A percentile compares a stretch with the other conserved stretches of the same genome.
Evolutionary conservation across 2,888 invertebrate species (phyloP).

Genomic region (Hypselothyrea guttata): DNA sequence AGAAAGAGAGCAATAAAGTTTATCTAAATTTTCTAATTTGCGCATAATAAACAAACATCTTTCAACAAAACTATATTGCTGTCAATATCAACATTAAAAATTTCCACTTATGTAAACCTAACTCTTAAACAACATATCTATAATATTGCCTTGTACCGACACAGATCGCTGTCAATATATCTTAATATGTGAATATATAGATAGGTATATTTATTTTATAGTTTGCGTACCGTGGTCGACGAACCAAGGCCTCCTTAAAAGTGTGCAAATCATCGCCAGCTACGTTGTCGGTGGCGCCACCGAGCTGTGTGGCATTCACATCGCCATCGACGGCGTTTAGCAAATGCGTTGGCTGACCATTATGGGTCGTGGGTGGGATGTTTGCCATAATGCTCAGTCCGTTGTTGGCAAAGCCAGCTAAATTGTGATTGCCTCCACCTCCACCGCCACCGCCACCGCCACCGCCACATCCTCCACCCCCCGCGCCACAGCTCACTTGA

Average conservation of each 20-base stretch:
- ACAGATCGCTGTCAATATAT: no score
- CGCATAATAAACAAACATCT: no score
- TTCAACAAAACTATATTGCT: no score
- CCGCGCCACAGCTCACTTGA: constrained; percentile 5
- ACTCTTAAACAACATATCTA: no score
- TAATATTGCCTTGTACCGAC: no score
- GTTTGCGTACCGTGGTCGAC: constrained; percentile 81
- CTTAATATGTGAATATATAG: no score
- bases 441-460: constrained; percentile 9
- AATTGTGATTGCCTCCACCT: constrained; percentile 22
- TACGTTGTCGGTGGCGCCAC: constrained; percentile 20
- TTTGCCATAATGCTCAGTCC: constrained; percentile 44
- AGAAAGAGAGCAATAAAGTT: no score
- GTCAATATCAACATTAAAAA: no score
- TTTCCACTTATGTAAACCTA: no score
- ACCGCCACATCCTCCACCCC: constrained; percentile 25
- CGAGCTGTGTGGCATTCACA: constrained; percentile 29
- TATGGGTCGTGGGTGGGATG: constrained; percentile 15
- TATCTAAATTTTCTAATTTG: no score
- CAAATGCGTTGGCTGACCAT: constrained; percentile 52
- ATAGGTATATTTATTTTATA: no score
- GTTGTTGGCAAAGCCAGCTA: constrained; percentile 36
- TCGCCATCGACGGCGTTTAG: constrained; percentile 25
- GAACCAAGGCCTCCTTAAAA: constrained; percentile 88
- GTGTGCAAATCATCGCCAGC: constrained; percentile 85